Evolutionary conservation across 2,888 invertebrate genomes (phyloP).

Genomic region (Chymomyza procnemis): DNA sequence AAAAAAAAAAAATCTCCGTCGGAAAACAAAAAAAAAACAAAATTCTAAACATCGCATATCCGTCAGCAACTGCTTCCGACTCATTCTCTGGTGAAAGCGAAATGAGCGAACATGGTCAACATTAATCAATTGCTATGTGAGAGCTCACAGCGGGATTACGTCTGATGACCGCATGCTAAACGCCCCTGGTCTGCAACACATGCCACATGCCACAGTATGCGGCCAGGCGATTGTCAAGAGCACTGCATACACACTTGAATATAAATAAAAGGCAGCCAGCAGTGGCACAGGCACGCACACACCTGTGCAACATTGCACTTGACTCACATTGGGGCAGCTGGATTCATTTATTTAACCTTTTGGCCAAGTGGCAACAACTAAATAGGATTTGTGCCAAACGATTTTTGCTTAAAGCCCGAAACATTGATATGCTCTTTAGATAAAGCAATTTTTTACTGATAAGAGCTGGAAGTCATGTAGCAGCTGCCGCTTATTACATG

Average conservation of each 20-base stretch:
- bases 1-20: constrained; percentile 14
- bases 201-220: constrained; percentile 10
- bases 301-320: neutral
- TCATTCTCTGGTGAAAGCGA: neutral
- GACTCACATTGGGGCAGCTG: neutral
- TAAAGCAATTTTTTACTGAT: constrained; percentile 20
- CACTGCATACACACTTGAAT: constrained; percentile 26
- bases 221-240: constrained; percentile 6
- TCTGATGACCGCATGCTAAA: neutral
- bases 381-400: constrained; percentile 52
- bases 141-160: constrained; percentile 23
- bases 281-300: neutral
- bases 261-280: constrained; percentile 39
- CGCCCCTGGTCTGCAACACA: neutral
- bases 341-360: neutral
- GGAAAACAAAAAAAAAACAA: neutral
- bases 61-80: neutral
- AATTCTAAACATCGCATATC: neutral
- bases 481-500: neutral
- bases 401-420: constrained; percentile 26
- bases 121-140: constrained; percentile 63
- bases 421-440: constrained; percentile 67
- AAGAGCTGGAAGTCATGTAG: neutral
- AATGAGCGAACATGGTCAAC: constrained; percentile 27
- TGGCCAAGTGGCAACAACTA: constrained; percentile 17